Evolutionary conservation across 2,113 vertebrate species (phyloP).

Genomic region (Protomyctophum bolini): DNA sequence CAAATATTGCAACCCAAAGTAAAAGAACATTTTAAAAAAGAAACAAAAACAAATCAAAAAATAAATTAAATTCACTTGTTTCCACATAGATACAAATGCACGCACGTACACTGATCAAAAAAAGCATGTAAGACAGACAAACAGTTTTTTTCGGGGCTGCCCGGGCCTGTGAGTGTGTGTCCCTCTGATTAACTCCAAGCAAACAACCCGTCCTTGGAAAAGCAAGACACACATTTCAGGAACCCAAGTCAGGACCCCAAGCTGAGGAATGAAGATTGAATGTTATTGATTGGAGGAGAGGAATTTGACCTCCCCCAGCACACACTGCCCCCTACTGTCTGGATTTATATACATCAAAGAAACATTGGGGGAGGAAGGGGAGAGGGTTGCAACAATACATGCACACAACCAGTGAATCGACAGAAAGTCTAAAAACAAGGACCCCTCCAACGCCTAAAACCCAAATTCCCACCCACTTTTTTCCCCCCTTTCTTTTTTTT

Average conservation of each 20-base stretch:
- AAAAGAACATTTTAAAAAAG: slow-evolving; percentile 66
- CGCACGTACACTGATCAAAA: slow-evolving; percentile 69
- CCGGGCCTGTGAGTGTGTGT: slow-evolving; percentile 71
- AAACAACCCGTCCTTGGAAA: slow-evolving; percentile 78
- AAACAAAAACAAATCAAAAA: slow-evolving; percentile 17
- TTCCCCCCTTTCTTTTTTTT: slow-evolving; percentile 34
- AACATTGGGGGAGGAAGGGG: slow-evolving; percentile 59
- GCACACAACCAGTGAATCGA: slow-evolving; percentile 83
- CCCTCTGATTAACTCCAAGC: slow-evolving; percentile 81
- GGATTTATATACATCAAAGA: slow-evolving; percentile 79
- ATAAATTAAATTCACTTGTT: slow-evolving; percentile 18
- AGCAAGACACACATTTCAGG: slow-evolving; percentile 76
- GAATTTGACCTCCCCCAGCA: slow-evolving; percentile 75
- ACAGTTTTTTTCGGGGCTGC: slow-evolving; percentile 60
- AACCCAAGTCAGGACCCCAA: slow-evolving; percentile 60
- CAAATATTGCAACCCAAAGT: slow-evolving; percentile 77
- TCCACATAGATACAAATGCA: slow-evolving; percentile 70
- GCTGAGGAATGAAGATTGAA: slow-evolving; percentile 76
- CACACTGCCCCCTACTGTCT: slow-evolving; percentile 76
- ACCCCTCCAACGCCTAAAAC: slow-evolving; percentile 72
- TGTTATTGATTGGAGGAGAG: slow-evolving; percentile 73
- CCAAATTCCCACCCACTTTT: slow-evolving; percentile 56
- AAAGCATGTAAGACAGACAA: slow-evolving; percentile 66
- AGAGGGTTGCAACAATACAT: slow-evolving; percentile 79
- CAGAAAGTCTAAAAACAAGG: slow-evolving; percentile 78